Conservation (phyloP, 2,888 invertebrate species). For the Polymixis lichenea region DNA sequence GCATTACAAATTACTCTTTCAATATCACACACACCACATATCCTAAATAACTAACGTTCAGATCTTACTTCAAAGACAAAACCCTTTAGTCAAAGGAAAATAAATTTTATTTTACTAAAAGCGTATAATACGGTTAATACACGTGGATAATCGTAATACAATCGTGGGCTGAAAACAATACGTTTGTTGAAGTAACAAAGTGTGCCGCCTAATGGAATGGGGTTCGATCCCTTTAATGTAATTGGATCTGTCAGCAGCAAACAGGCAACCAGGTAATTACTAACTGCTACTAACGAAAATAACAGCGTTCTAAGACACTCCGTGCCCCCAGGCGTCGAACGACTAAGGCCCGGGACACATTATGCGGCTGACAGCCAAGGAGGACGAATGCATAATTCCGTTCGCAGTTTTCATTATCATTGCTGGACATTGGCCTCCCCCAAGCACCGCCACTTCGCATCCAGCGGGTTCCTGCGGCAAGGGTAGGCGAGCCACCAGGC, state of each 20-base stretch:
- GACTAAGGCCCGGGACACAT: constrained; percentile 48
- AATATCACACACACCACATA: constrained; percentile 27
- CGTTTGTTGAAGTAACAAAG: constrained; percentile 75
- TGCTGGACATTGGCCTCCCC: too few relatives aligned
- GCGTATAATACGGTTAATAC: constrained; percentile 53
- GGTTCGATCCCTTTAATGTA: constrained; percentile 85
- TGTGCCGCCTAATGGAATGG: constrained; percentile 79
- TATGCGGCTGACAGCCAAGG: constrained; percentile 16
- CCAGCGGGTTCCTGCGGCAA: too few relatives aligned
- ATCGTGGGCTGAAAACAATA: constrained; percentile 75
- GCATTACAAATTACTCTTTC: constrained; percentile 16
- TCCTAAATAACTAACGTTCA: constrained; percentile 7
- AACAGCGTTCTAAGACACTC: constrained; percentile 80
- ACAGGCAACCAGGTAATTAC: constrained; percentile 86
- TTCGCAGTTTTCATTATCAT: background rate
- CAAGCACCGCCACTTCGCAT: too few relatives aligned
- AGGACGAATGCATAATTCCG: constrained; percentile 25
- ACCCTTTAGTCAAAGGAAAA: constrained; percentile 39
- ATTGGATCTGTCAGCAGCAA: constrained; percentile 89
- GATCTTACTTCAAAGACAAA: constrained; percentile 40
- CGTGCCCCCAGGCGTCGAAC: constrained; percentile 68
- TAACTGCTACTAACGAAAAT: constrained; percentile 83
- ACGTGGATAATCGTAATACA: constrained; percentile 67
- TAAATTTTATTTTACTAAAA: constrained; percentile 47
- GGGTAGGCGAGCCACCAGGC: too few relatives aligned